These are phyloP conservation scores for Streptopelia turtur DNA, from an alignment of 2,797 vertebrate species.

Conservation along the genomic window DNA sequence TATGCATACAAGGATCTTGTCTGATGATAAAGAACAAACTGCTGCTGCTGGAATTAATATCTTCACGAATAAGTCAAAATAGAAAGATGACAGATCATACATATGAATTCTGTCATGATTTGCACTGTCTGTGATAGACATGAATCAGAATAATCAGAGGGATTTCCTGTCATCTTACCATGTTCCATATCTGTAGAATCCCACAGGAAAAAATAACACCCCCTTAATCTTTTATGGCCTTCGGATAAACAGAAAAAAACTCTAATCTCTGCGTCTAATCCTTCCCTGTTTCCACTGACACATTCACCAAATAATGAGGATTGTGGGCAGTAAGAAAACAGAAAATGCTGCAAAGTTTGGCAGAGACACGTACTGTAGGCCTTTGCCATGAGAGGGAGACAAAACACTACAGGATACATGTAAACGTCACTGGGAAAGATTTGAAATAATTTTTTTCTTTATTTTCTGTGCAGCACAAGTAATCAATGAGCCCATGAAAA, in stretches of 20 bases:
- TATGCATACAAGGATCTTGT: neutral
- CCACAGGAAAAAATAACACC: neutral
- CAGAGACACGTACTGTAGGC: neutral
- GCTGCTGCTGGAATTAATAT: neutral
- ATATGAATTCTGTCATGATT: neutral
- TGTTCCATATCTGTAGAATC: accelerated
- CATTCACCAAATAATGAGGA: neutral
- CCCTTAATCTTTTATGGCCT: neutral
- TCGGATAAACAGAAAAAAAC: neutral
- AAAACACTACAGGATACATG: neutral
- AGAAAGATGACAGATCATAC: neutral
- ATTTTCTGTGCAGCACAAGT: neutral
- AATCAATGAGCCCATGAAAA: neutral
- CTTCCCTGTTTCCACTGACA: neutral
- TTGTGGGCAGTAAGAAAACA: neutral
- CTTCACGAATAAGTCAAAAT: neutral
- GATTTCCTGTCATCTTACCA: neutral
- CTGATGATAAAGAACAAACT: neutral
- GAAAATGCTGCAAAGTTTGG: neutral
- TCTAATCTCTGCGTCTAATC: neutral
- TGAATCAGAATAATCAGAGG: neutral
- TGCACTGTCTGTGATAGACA: neutral
- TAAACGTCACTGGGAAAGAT: neutral
- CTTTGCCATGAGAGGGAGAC: neutral
- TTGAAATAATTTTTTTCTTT: neutral